Conservation (phyloP, 2,113 vertebrate genomes). For the Meleagris gallopavo region DNA sequence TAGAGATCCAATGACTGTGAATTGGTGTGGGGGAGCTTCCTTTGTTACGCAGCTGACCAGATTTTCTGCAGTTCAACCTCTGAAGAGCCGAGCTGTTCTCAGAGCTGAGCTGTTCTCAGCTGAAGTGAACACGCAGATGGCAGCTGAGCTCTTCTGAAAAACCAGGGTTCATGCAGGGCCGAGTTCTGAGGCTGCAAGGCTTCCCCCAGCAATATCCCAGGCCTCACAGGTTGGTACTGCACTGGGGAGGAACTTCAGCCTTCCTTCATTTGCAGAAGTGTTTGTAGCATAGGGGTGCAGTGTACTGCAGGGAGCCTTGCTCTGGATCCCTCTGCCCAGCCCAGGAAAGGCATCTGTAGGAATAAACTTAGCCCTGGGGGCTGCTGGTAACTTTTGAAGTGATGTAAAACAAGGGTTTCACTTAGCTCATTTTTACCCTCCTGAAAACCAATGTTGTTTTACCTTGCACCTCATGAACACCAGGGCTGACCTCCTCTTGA, state of each 20-base stretch:
- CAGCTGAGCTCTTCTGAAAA: background rate
- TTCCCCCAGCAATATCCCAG: background rate
- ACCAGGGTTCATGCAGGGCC: background rate
- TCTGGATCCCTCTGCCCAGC: background rate
- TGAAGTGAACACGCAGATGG: accelerated
- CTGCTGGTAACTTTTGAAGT: background rate
- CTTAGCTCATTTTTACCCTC: background rate
- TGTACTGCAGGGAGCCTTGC: background rate
- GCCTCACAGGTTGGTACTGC: background rate
- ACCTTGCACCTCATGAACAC: background rate
- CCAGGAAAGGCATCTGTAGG: background rate
- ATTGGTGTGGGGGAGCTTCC: background rate
- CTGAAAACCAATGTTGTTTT: background rate
- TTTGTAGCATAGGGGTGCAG: background rate
- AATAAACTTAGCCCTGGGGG: background rate
- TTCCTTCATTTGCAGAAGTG: background rate
- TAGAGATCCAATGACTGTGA: background rate
- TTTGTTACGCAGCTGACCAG: conserved; percentile 14
- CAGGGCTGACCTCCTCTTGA: background rate
- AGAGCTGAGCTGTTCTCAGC: background rate
- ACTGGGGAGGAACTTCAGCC: background rate
- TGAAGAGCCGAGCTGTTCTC: background rate
- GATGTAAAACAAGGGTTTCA: background rate
- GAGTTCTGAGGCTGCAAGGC: background rate
- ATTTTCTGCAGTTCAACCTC: background rate